Evolutionary conservation across 1,140 invertebrate genomes (phyloP).

Genomic region (Drosophila baimaii): DNA sequence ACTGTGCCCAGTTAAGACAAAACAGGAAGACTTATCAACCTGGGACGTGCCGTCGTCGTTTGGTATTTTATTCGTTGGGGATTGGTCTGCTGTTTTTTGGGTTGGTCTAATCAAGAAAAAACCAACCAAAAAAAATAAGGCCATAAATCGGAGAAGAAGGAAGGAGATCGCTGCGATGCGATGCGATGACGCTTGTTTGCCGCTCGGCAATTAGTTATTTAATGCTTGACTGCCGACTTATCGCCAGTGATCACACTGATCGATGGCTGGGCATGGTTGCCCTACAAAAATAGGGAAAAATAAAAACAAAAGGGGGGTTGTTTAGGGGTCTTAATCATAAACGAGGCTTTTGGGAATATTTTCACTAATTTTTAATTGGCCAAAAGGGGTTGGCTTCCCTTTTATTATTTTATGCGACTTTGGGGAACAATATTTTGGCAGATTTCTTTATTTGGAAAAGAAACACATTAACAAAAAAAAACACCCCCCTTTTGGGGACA

Average conservation of each 20-base stretch:
- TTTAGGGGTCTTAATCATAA: background rate
- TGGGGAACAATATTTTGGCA: background rate
- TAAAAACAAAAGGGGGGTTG: background rate
- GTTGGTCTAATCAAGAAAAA: background rate
- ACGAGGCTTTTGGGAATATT: background rate
- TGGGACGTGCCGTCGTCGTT: constrained; percentile 22
- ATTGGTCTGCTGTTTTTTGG: constrained; percentile 13
- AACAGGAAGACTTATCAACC: constrained; percentile 56
- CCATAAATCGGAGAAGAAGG: constrained; percentile 12
- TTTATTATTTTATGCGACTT: background rate
- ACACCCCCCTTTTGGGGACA: background rate
- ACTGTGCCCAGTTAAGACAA: background rate
- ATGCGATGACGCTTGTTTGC: constrained; percentile 44
- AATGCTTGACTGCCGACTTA: constrained; percentile 53
- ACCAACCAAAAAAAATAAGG: background rate
- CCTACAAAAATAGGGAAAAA: background rate
- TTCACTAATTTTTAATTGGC: background rate
- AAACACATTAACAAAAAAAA: background rate
- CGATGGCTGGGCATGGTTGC: background rate
- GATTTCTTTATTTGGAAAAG: background rate
- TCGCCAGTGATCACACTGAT: constrained; percentile 4
- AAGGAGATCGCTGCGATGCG: constrained; percentile 51
- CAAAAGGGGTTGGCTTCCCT: background rate
- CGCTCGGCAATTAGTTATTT: constrained; percentile 53
- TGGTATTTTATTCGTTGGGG: constrained; percentile 14